A percentile compares a stretch with the other conserved stretches of the same genome.
These are phyloP conservation scores for Aplodontia rufa DNA, from an alignment of 2,113 vertebrate species.

Conservation along the genomic window DNA sequence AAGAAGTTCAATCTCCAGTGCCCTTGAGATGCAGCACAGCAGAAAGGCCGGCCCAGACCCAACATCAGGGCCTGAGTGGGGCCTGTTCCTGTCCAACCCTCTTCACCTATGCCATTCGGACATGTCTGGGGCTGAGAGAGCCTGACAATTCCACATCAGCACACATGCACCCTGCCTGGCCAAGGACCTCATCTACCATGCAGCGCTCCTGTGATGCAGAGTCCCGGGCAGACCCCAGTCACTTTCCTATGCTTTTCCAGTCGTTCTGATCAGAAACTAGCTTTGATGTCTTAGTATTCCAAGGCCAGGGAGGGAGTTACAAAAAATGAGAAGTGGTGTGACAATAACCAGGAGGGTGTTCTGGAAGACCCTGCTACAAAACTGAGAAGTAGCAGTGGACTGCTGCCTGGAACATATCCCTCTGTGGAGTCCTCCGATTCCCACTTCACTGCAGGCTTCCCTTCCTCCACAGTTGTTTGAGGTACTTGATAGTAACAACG, in stretches of 20 bases:
- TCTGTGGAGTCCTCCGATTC: not conserved
- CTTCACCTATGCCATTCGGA: not conserved
- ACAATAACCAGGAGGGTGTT: not conserved
- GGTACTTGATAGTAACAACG: not conserved
- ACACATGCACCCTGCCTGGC: not conserved
- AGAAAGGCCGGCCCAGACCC: not conserved
- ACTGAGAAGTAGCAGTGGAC: not conserved
- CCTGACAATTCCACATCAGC: not conserved
- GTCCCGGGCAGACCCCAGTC: not conserved
- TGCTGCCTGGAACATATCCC: not conserved
- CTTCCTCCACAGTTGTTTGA: not conserved
- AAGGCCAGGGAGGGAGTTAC: not conserved
- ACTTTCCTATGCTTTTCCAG: not conserved
- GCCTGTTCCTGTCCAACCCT: not conserved
- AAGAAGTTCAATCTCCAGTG: not conserved
- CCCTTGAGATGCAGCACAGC: not conserved
- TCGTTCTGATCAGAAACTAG: not conserved
- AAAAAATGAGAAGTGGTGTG: not conserved
- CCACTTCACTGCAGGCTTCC: not conserved
- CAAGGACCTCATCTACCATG: not conserved
- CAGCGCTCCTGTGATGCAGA: accelerated
- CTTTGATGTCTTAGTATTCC: not conserved
- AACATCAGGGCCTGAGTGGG: not conserved
- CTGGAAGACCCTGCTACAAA: not conserved
- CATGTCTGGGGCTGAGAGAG: no score